phyloP scores from a whole-genome alignment of 2,113 vertebrate species.

The Opisthocomus hoazin region DNA sequence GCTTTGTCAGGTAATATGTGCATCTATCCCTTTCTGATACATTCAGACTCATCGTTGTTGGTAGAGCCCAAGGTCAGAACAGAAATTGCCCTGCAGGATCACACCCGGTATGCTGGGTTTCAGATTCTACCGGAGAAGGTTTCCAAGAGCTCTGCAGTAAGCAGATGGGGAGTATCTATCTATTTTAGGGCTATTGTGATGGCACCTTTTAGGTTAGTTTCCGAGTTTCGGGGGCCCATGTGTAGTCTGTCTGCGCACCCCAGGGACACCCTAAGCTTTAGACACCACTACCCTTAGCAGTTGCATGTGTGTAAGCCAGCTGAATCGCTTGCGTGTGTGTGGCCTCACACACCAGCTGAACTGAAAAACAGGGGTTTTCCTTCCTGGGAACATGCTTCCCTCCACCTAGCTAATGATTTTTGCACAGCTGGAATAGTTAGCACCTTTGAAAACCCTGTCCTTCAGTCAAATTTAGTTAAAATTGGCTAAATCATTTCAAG shows the following conservation, averaged over 20 bases:
- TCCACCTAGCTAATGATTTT: neutral
- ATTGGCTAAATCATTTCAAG: accelerated
- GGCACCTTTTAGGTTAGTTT: neutral
- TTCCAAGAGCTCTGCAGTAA: neutral
- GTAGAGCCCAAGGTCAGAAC: neutral
- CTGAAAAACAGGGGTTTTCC: neutral
- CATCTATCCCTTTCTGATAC: neutral
- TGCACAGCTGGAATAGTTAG: neutral
- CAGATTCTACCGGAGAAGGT: neutral
- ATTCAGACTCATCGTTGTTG: neutral
- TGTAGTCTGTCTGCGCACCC: neutral
- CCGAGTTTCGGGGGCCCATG: neutral
- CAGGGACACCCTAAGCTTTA: neutral
- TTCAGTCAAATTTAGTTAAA: neutral
- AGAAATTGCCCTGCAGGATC: neutral
- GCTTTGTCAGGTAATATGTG: neutral
- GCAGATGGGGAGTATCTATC: too few species aligned
- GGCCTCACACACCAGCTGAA: neutral
- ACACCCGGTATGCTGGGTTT: neutral
- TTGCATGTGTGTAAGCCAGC: accelerated
- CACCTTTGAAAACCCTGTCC: neutral
- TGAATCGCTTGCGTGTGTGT: accelerated
- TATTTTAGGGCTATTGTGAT: neutral
- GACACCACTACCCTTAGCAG: accelerated
- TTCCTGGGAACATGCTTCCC: neutral